Base-by-base conservation (phyloP, 2,888 invertebrate genomes). In the Hypolimnas misippus region DNA sequence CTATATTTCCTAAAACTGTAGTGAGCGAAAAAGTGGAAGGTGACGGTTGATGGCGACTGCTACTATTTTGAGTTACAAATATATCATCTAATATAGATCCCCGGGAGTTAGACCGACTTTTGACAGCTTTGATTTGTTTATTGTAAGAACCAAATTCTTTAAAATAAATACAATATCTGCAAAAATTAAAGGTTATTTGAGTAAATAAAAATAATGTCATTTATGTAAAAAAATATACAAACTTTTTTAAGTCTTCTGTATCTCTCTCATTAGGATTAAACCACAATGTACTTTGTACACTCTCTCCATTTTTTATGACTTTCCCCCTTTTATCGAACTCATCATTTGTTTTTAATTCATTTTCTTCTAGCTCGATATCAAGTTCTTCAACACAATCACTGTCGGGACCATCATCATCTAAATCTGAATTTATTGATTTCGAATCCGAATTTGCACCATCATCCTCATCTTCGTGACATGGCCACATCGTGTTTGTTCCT, bases 191-290 rank as follows among this genome's bases (percentile, higher is more conserved):
- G n/a, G 38, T 1, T 35, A 57, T 29, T 49, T 49, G 10, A 29
- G 14, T 0, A 29, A 49, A 49, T 29, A 29, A 14, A 49, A 29
- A 4, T 17, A 33, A 33, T 33, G 1, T n/a, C 8, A 12, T 29
- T 10, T 19, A 42, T 5, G 3, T 35, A 53, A 25, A 8, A 49
- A 31, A 17, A n/a, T 56, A 57, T 60, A 67, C 68, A 63, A 76
- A 92, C 92, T 87, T 91, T 84, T 92, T 90, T 76, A 93, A 88
- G 86, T 93, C 93, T 83, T 93, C 93, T 73, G 87, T 70, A 74
- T 92, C 92, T 85, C 93, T 91, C 84, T 91, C 92, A 76, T 87
- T 87, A 33, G 90, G 82, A 76, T 87, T 89, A 35, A 88, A 86
- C 90, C 91, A 92, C 8, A 88, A 70, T 49, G 87, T 67, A 69